Conservation (phyloP, 2,888 invertebrate species). For the Reticulitermes lucifugus region DNA sequence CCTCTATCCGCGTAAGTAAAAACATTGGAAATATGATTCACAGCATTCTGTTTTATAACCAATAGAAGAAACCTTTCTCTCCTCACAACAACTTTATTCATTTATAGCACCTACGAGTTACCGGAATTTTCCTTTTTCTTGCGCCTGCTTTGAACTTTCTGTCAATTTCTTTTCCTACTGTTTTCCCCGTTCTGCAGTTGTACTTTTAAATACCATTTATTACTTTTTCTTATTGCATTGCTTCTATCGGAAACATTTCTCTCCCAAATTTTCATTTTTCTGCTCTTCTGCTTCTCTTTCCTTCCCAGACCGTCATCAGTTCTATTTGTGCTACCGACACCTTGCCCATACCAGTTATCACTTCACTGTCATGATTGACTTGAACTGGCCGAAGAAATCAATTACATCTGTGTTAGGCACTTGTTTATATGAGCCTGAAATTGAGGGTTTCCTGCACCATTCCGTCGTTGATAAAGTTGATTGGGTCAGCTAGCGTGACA, state of each 20-base stretch:
- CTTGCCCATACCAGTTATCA: neutral
- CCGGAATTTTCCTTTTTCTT: too few relatives aligned
- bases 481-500: too few relatives aligned
- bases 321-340: neutral
- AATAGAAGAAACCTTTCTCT: too few relatives aligned
- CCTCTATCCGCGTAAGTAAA: too few relatives aligned
- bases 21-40: too few relatives aligned
- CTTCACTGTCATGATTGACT: neutral
- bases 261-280: neutral
- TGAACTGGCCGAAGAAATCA: neutral
- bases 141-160: too few relatives aligned
- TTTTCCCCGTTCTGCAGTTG: too few relatives aligned
- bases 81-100: too few relatives aligned
- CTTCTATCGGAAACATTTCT: neutral
- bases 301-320: neutral
- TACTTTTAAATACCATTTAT: neutral
- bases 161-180: too few relatives aligned
- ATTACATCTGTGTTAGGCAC: neutral
- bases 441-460: neutral
- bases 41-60: too few relatives aligned
- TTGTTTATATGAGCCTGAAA: neutral
- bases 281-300: neutral
- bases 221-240: neutral
- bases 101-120: too few relatives aligned
- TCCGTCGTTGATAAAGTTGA: neutral